Evolutionary conservation across 2,113 vertebrate species (phyloP), one percentile per base, ranked within the genome.

Genomic region (Otocyon megalotis): DNA sequence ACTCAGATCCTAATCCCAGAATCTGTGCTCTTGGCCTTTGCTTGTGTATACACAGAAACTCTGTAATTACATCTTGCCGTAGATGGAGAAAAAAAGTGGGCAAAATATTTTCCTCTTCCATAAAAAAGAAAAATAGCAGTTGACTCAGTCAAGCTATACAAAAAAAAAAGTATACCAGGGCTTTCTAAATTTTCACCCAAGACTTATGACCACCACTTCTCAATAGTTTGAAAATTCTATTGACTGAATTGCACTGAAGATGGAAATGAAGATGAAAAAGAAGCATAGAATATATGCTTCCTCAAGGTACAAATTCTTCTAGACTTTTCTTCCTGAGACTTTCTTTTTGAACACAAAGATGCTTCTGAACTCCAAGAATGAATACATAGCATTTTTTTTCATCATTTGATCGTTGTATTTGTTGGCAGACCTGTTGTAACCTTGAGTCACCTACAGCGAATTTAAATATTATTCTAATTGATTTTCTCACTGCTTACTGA

Each of bases 401-500:
- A 88, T 30, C 19, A 62, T 88, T 94, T 81, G 30, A 65, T 94
- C 88, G 56, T 84, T 88, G 77, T 80, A 95, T 93, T 96, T 96
- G 30, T 88, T 98, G 62, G 72, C 77, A 96, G 82, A 89, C 54
- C 95, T 91, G 48, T 8, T 96, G 56, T 94, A 86, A 72, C 71
- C 84, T 93, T 98, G 93, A 93, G n/a, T 97, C 58, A 92, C 87
- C 54, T 91, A 94, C 50, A 90, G 72, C 85, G 28, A 98, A 97
- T 97, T 95, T 97, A 65, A 95, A 94, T 97, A 90, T 94, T 97
- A 93, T 92, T 97, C 74, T 97, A 94, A 97, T 97, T 95, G 93
- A 93, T 98, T 96, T 26, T 96, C 93, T 97, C 92, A 79, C 82
- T 94, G 91, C 84, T 97, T 98, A 95, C 94, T 93, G 63, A 93